Conservation (phyloP, 1,140 invertebrate species). For the Drosophila pandora region DNA sequence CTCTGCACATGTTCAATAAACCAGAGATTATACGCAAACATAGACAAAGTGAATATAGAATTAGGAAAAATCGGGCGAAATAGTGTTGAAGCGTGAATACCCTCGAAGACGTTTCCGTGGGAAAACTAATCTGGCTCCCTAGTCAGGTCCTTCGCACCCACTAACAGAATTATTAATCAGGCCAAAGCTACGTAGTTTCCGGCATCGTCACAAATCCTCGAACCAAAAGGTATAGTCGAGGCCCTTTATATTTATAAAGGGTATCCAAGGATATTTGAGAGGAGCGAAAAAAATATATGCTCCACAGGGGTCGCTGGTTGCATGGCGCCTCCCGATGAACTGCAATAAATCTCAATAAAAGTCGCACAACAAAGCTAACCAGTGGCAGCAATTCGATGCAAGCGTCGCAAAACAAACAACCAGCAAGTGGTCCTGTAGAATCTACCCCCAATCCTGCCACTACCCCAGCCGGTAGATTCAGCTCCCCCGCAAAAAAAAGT, state of each 20-base stretch:
- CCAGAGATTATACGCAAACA: constrained; percentile 49
- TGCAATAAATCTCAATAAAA: constrained; percentile 80
- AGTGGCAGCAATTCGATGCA: constrained; percentile 43
- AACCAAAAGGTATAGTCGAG: not conserved
- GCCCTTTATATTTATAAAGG: not conserved
- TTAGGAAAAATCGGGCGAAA: constrained; percentile 15
- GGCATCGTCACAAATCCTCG: not conserved
- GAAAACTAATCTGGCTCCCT: constrained; percentile 22
- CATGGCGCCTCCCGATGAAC: constrained; percentile 57
- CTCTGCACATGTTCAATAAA: constrained; percentile 54
- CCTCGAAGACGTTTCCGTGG: constrained; percentile 13
- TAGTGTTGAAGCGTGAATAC: constrained; percentile 25
- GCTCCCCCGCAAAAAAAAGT: constrained; percentile 11
- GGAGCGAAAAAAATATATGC: constrained; percentile 9
- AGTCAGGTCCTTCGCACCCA: constrained; percentile 9
- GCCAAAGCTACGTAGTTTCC: not conserved
- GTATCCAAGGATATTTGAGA: constrained; percentile 9
- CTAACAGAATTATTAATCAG: constrained; percentile 13
- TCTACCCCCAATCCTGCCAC: constrained; percentile 6
- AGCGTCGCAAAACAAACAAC: constrained; percentile 61
- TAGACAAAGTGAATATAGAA: constrained; percentile 57
- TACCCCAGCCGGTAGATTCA: not conserved
- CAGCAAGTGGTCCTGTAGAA: constrained; percentile 31
- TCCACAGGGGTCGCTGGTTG: constrained; percentile 32
- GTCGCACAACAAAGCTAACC: constrained; percentile 43